Conservation (phyloP, 1,140 invertebrate species). For the Bathynomus jamesi region DNA sequence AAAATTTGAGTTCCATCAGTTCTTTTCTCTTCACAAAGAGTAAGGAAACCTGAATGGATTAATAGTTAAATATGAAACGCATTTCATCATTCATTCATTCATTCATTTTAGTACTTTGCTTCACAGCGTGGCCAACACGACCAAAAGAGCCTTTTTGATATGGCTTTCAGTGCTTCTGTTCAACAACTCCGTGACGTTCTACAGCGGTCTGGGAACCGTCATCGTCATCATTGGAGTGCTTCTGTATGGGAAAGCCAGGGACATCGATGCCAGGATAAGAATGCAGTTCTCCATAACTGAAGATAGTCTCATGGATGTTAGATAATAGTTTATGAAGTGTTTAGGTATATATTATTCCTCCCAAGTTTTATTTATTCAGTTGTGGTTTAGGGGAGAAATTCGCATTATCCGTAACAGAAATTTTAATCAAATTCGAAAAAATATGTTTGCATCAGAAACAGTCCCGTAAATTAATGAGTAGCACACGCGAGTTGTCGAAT, state of each 20-base stretch:
- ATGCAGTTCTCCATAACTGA: conserved; percentile 29
- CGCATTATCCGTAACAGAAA: too few species aligned
- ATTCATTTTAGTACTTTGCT: conserved; percentile 1
- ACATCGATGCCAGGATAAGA: conserved; percentile 21
- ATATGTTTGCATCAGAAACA: too few species aligned
- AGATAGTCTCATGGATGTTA: background rate
- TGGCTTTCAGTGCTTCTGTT: conserved; percentile 74
- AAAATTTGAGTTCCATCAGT: background rate
- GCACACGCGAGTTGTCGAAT: too few species aligned
- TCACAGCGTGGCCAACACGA: conserved; percentile 75
- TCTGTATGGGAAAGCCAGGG: conserved; percentile 61
- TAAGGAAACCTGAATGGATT: too few species aligned
- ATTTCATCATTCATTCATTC: background rate
- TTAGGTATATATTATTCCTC: too few species aligned
- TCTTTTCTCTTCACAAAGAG: too few species aligned
- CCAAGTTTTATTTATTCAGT: background rate
- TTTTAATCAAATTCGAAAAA: too few species aligned
- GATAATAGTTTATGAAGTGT: background rate
- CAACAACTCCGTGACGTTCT: conserved; percentile 66
- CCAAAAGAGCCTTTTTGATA: conserved; percentile 72
- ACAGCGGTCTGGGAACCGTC: conserved; percentile 65
- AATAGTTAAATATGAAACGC: too few species aligned
- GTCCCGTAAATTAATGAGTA: too few species aligned
- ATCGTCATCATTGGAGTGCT: conserved; percentile 68
- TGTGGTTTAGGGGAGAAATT: too few species aligned